Conservation (phyloP, 2,797 vertebrate genomes). For the Pteropus rufus region DNA sequence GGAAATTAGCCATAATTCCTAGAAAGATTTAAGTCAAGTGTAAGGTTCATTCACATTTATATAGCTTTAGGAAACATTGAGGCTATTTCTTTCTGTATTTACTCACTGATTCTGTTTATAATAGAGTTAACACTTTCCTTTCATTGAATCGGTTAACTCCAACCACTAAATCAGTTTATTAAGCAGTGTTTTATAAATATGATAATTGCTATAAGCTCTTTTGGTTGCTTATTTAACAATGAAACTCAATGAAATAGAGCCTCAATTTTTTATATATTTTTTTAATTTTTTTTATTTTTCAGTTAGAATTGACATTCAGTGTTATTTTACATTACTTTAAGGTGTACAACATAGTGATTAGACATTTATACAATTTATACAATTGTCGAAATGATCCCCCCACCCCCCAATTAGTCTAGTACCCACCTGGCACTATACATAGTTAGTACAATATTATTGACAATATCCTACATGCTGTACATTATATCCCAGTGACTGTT, state of each 20-base stretch:
- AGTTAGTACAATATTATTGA: too few relatives aligned
- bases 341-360: too few relatives aligned
- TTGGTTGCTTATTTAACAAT: neutral
- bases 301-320: too few relatives aligned
- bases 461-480: too few relatives aligned
- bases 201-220: neutral
- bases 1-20: slow-evolving; percentile 15
- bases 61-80: neutral
- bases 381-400: too few relatives aligned
- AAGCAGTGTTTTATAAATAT: neutral
- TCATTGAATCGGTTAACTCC: neutral
- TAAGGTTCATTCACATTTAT: neutral
- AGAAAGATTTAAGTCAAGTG: slow-evolving; percentile 33
- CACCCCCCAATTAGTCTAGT: too few relatives aligned
- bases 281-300: too few relatives aligned
- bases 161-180: neutral
- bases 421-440: too few relatives aligned
- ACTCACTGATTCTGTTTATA: neutral
- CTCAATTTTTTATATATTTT: neutral
- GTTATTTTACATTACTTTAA: too few relatives aligned
- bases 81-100: neutral
- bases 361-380: too few relatives aligned
- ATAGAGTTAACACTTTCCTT: neutral
- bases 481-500: too few relatives aligned
- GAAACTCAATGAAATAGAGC: neutral